Evolutionary conservation across 2,888 invertebrate genomes (phyloP), one percentile per base, ranked within the genome.

Genomic region (Drosophila anomelani): DNA sequence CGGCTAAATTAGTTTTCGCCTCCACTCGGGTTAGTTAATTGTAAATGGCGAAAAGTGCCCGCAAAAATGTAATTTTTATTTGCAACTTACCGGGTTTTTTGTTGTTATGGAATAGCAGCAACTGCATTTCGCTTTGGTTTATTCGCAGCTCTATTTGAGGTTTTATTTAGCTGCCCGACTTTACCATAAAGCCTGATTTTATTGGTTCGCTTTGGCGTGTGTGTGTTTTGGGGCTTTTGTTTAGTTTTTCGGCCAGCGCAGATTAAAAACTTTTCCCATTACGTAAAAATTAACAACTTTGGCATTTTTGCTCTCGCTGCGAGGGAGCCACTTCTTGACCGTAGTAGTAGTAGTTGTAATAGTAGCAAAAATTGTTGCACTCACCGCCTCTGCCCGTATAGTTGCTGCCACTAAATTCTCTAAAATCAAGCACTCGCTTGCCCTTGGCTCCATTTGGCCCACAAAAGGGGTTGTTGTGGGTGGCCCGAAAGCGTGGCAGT

Each of bases 251-350:
- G 55, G 53, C 56, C 54, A 68, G 67, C 69, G 67, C 76, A 89
- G 85, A 87, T 85, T 85, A 89, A 85, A 89, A 85, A 85, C 88
- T 89, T 85, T 85, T 85, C 89, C 88, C 89, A 85, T 85, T 85
- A 85, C 81, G 77, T 81, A 81, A 84, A 85, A 89, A 85, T 89
- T 86, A 85, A 83, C 87, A 85, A 84, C 75, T 76, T 87, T 51
- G 51, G 46, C 41, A 41, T 60, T 60, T 58, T 46, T 43, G 34
- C 23, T 70, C 32, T 73, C 61, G 46, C 41, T 63, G 66, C 58
- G 23, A n/a, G 58, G 32, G 0, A 41, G 60, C 66, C 51, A 44
- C 71, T 73, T 72, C 49, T 72, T 56, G 54, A 57, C 53, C 55
- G 58, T 80, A 17, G 29, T 26, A 76, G 57, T 80, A 36, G 32